Conservation (phyloP, 2,888 invertebrate species). For the Sthenelais limicola region DNA sequence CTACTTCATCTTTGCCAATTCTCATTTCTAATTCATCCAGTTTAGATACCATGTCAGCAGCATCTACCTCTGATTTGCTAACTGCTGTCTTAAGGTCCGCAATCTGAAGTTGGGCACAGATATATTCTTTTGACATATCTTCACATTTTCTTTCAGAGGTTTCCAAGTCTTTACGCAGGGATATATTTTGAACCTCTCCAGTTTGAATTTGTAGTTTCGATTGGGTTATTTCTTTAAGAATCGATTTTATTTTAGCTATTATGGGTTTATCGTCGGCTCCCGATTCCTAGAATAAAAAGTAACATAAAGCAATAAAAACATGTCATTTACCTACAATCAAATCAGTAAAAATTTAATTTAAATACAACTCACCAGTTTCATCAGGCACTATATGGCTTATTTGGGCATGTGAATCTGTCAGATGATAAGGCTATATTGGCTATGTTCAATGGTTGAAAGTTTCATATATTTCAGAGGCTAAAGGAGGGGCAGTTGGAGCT, state of each 20-base stretch:
- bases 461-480: too few species aligned
- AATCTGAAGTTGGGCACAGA: slow-evolving; percentile 15
- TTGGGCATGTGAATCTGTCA: too few species aligned
- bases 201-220: slow-evolving; percentile 2
- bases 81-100: slow-evolving; percentile 43
- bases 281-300: neutral
- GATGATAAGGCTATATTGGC: too few species aligned
- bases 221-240: slow-evolving; percentile 12
- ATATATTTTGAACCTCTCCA: slow-evolving; percentile 35
- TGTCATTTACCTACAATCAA: too few species aligned
- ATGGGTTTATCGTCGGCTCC: slow-evolving; percentile 10
- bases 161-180: slow-evolving; percentile 29
- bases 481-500: too few species aligned
- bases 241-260: slow-evolving; percentile 23
- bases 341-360: too few species aligned
- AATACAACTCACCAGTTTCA: too few species aligned
- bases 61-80: slow-evolving; percentile 29
- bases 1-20: neutral
- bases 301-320: too few species aligned
- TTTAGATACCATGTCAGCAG: slow-evolving; percentile 38
- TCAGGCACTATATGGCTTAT: too few species aligned
- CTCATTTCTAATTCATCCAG: slow-evolving; percentile 14
- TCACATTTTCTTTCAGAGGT: slow-evolving; percentile 10
- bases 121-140: slow-evolving; percentile 12
- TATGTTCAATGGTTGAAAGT: too few species aligned